Evolutionary conservation across 1,140 invertebrate species (phyloP).

Genomic region (Macrobrachium nipponense): DNA sequence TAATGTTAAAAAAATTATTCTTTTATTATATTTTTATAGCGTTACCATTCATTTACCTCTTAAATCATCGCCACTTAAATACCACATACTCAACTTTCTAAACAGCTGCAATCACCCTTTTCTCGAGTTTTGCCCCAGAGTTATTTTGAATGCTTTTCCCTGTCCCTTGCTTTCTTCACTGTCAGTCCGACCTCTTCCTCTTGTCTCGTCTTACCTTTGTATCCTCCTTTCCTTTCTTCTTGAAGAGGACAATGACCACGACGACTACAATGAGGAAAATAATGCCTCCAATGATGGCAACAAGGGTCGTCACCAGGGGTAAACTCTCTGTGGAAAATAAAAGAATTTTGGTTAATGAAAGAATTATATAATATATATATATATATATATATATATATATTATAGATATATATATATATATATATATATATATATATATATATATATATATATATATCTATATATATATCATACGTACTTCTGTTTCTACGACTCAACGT

Average conservation of each 20-base stretch:
- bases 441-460: slow-evolving; percentile 30
- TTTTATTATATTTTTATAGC: too few relatives aligned
- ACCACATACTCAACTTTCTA: background rate
- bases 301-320: slow-evolving; percentile 76
- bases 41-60: too few relatives aligned
- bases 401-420: slow-evolving; percentile 47
- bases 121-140: background rate
- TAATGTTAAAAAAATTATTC: too few relatives aligned
- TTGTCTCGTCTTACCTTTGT: slow-evolving; percentile 47
- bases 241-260: slow-evolving; percentile 75
- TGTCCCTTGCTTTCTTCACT: background rate
- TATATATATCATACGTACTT: background rate
- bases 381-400: slow-evolving; percentile 6
- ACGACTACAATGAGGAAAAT: slow-evolving; percentile 76
- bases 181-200: too few relatives aligned
- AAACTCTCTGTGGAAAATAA: slow-evolving; percentile 73
- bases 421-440: slow-evolving; percentile 38
- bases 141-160: background rate
- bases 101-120: background rate
- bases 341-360: background rate
- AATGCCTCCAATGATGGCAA: slow-evolving; percentile 76
- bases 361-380: background rate
- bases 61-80: too few relatives aligned
- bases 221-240: slow-evolving; percentile 59
- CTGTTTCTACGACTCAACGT: background rate